These are phyloP conservation scores for Spisula solida DNA, from an alignment of 2,888 invertebrate species.

Conservation along the genomic window DNA sequence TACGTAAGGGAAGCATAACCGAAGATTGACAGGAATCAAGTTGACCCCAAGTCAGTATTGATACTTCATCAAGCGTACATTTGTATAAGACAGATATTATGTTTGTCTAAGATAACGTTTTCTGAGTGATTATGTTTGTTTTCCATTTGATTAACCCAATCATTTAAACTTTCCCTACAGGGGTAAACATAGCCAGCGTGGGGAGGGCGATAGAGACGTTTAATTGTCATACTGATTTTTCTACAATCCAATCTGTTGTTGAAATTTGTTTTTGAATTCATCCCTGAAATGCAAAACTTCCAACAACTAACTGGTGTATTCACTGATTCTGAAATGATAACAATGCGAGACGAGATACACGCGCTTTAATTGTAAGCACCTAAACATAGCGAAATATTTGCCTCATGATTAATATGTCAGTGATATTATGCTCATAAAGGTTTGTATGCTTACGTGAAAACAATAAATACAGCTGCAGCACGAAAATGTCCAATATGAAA, in stretches of 20 bases:
- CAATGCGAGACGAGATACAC: too few relatives aligned
- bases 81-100: not conserved
- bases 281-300: not conserved
- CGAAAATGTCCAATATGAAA: too few relatives aligned
- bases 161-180: not conserved
- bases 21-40: not conserved
- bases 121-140: not conserved
- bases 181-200: not conserved
- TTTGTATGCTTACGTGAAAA: too few relatives aligned
- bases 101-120: conserved; percentile 5
- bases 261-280: too few relatives aligned
- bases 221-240: not conserved
- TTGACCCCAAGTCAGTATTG: not conserved
- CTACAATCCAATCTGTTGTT: not conserved
- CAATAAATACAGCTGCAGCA: too few relatives aligned
- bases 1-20: too few relatives aligned
- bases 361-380: too few relatives aligned
- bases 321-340: too few relatives aligned
- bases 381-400: too few relatives aligned
- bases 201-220: not conserved
- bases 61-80: not conserved
- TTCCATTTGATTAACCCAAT: not conserved
- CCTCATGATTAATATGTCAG: too few relatives aligned
- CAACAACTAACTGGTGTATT: not conserved
- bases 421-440: too few relatives aligned